Percentiles rank a stretch among this genome's conserved stretches.
These are phyloP conservation scores for Climacteris rufus DNA, from an alignment of 2,113 vertebrate genomes.

Conservation along the genomic window DNA sequence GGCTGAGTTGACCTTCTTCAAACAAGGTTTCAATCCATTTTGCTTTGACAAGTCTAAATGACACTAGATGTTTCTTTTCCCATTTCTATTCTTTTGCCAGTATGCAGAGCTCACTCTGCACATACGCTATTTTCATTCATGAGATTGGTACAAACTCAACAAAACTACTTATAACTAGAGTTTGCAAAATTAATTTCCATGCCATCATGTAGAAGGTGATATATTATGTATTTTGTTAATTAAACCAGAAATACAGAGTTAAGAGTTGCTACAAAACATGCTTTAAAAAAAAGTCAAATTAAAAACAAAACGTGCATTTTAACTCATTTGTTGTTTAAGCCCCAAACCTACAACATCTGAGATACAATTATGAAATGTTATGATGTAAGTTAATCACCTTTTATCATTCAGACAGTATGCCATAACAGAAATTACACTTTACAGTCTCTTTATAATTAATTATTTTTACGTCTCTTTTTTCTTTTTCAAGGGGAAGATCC, in stretches of 20 bases:
- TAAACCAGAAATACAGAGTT: neutral
- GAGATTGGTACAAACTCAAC: neutral
- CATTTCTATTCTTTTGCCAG: neutral
- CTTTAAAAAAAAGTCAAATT: neutral
- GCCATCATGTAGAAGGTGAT: neutral
- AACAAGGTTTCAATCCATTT: neutral
- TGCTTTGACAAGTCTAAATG: neutral
- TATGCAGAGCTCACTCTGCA: neutral
- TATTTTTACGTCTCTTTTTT: neutral
- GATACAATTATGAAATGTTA: neutral
- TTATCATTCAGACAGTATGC: neutral
- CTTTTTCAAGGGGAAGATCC: neutral
- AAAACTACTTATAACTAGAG: neutral
- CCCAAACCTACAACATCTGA: accelerated
- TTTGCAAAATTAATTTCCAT: neutral
- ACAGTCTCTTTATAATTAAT: neutral
- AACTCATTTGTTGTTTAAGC: neutral
- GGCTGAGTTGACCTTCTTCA: neutral
- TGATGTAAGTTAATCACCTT: neutral
- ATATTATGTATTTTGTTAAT: neutral
- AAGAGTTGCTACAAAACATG: neutral
- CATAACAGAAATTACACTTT: neutral
- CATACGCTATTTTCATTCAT: neutral
- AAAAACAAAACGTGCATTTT: neutral
- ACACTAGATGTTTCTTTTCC: neutral